These are phyloP conservation scores for Psylliodes chrysocephalus DNA, from an alignment of 2,888 invertebrate species.

Conservation along the genomic window DNA sequence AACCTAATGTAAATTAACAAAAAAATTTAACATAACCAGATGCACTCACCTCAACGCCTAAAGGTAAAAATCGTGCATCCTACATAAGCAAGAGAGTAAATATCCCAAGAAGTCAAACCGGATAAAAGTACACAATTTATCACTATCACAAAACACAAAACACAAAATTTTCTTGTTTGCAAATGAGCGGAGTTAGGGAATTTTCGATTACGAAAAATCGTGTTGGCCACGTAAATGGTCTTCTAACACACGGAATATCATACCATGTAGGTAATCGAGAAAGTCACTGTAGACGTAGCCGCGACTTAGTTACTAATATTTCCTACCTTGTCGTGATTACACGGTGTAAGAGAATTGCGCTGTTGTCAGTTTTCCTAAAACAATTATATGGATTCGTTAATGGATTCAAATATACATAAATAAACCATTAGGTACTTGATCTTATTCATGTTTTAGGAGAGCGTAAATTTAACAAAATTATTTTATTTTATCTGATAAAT, in stretches of 20 bases:
- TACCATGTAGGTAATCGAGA: slow-evolving; percentile 47
- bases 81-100: no score
- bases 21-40: no score
- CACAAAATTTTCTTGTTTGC: not conserved
- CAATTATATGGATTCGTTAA: no score
- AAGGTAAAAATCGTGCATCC: not conserved
- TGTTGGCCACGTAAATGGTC: slow-evolving; percentile 30
- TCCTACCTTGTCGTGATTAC: slow-evolving; percentile 46
- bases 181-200: not conserved
- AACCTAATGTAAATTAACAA: no score
- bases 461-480: no score
- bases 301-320: slow-evolving; percentile 47
- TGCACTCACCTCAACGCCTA: not conserved
- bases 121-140: not conserved
- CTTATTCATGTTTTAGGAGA: no score
- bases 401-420: no score
- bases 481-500: no score
- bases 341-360: slow-evolving; percentile 22
- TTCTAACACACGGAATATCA: slow-evolving; percentile 37
- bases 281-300: slow-evolving; percentile 46
- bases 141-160: not conserved
- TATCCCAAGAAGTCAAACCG: not conserved
- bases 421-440: no score
- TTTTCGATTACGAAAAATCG: slow-evolving; percentile 15
- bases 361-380: slow-evolving; percentile 30